A percentile compares a stretch with the other conserved stretches of the same genome.
These are phyloP conservation scores for Coleophora flavipennella DNA, from an alignment of 2,888 invertebrate genomes.

Conservation along the genomic window DNA sequence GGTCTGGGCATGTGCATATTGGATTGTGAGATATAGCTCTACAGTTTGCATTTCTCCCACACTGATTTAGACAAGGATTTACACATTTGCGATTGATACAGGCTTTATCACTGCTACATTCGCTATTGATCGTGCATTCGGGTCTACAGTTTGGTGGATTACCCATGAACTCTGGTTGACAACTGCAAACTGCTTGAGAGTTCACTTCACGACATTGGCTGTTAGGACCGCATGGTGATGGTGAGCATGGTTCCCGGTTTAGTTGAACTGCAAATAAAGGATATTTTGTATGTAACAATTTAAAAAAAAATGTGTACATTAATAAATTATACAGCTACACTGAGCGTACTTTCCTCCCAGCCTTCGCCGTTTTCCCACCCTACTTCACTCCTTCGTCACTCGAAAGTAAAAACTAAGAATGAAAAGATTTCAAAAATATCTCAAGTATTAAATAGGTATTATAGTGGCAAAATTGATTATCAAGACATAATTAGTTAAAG, in stretches of 20 bases:
- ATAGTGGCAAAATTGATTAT: no score
- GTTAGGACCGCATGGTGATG: constrained; percentile 86
- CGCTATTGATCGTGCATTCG: constrained; percentile 85
- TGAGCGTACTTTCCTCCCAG: no score
- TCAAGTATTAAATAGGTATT: no score
- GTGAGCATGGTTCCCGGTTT: constrained; percentile 74
- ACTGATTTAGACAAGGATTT: constrained; percentile 85
- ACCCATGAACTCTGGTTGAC: constrained; percentile 79
- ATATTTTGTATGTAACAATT: not conserved
- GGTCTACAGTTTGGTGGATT: constrained; percentile 85
- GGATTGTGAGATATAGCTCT: constrained; percentile 88
- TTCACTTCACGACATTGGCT: constrained; percentile 79
- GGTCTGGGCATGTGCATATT: constrained; percentile 81
- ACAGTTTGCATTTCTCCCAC: constrained; percentile 85
- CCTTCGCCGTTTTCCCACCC: no score
- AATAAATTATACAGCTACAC: no score
- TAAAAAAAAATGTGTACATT: no score
- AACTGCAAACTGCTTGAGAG: constrained; percentile 80
- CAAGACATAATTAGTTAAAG: no score
- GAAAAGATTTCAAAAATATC: no score
- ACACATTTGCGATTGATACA: constrained; percentile 84
- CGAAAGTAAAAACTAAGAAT: no score
- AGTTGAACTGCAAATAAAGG: constrained; percentile 36
- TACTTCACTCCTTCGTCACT: no score
- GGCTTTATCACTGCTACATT: constrained; percentile 82